Conservation (phyloP, 2,888 invertebrate genomes). For the Ophioninae sp. region DNA sequence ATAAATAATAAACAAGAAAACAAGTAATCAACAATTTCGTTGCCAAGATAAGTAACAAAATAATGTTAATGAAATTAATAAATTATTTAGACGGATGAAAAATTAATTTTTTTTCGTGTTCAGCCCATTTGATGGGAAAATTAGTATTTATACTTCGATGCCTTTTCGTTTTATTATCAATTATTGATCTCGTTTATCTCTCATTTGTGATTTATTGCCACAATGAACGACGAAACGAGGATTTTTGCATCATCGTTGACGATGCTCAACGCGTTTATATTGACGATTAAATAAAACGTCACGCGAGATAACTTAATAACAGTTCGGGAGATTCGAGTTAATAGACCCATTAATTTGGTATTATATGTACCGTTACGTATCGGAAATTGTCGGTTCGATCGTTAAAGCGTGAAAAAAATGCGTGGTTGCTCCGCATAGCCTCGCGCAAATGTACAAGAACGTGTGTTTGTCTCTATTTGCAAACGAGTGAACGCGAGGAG, state of each 20-base stretch:
- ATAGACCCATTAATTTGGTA: conserved; percentile 43
- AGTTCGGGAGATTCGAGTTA: conserved; percentile 44
- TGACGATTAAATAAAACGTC: conserved; percentile 39
- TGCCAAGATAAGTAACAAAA: too few relatives aligned
- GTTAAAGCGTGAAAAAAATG: conserved; percentile 46
- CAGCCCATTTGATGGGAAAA: not conserved
- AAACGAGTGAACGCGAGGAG: conserved; percentile 12
- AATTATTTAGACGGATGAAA: not conserved
- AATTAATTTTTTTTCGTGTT: not conserved
- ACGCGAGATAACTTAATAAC: conserved; percentile 32
- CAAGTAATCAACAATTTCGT: too few relatives aligned
- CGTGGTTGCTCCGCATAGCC: conserved; percentile 30
- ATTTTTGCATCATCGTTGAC: not conserved
- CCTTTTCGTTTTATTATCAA: not conserved
- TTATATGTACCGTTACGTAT: conserved; percentile 52
- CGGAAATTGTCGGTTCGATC: conserved; percentile 51
- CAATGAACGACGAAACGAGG: not conserved
- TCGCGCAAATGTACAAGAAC: conserved; percentile 40
- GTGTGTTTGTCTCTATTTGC: conserved; percentile 16
- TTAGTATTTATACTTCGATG: not conserved
- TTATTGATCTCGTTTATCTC: not conserved
- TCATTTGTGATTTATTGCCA: not conserved
- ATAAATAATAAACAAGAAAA: too few relatives aligned
- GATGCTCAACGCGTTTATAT: conserved; percentile 18
- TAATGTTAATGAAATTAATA: not conserved